Evolutionary conservation across 2,113 vertebrate species (phyloP).

Genomic region (Heterochromis multidens): DNA sequence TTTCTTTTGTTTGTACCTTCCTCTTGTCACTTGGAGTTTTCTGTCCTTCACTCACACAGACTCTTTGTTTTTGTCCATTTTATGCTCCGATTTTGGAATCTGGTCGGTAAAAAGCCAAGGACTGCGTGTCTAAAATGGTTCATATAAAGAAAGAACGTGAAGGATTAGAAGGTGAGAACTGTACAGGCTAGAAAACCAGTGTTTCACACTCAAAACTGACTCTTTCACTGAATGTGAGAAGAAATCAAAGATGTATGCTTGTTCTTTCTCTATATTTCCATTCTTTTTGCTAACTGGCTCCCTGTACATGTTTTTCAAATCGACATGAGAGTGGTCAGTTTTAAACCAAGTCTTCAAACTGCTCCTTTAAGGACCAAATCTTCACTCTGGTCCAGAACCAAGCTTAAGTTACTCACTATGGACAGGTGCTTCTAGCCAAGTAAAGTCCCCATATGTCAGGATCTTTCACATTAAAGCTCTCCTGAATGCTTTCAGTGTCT

Average conservation of each 20-base stretch:
- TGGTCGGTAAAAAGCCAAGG: not conserved
- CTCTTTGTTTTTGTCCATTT: constrained; percentile 37
- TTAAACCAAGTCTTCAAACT: not conserved
- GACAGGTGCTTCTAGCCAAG: not conserved
- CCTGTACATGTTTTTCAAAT: not conserved
- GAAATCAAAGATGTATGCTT: not conserved
- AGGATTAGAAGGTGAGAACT: not conserved
- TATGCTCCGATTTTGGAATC: not conserved
- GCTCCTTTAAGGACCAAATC: not conserved
- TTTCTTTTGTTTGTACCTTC: constrained; percentile 69
- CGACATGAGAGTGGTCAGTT: not conserved
- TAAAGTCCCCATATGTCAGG: not conserved
- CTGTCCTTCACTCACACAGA: constrained; percentile 57
- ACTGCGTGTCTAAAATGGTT: not conserved
- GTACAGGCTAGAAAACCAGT: not conserved
- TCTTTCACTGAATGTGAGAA: not conserved
- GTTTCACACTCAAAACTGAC: not conserved
- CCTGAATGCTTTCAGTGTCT: constrained; percentile 15
- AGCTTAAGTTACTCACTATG: not conserved
- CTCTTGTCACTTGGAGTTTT: constrained; percentile 64
- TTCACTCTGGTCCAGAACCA: not conserved
- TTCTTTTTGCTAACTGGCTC: too few species aligned
- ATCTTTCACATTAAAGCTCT: not conserved
- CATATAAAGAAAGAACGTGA: not conserved
- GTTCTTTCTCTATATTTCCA: accelerated